These are phyloP conservation scores for Aporrectodea caliginosa DNA, from an alignment of 1,140 invertebrate genomes.

Conservation along the genomic window DNA sequence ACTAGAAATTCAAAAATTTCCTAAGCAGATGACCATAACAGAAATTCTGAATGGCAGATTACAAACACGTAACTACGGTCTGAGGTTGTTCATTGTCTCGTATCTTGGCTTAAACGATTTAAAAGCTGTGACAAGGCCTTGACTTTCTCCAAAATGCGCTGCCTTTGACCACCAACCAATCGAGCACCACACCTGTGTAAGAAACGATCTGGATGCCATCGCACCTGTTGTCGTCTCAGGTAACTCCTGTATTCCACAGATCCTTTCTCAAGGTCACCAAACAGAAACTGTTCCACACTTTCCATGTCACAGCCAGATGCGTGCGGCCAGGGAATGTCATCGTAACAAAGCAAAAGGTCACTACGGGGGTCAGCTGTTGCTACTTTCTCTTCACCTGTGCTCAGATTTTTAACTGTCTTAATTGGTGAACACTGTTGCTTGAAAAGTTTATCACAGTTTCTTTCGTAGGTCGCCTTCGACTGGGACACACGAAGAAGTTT, in stretches of 20 bases:
- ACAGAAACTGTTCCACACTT: constrained; percentile 36
- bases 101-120: constrained; percentile 33
- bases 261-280: constrained; percentile 37
- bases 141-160: constrained; percentile 42
- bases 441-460: constrained; percentile 36
- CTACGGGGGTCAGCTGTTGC: no score
- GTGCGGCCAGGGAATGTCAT: constrained; percentile 47
- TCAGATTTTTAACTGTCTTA: neutral
- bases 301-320: constrained; percentile 23
- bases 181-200: constrained; percentile 42
- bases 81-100: no score
- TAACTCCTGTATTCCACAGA: constrained; percentile 38
- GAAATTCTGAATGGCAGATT: no score
- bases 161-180: constrained; percentile 37
- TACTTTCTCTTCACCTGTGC: no score
- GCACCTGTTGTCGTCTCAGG: constrained; percentile 42
- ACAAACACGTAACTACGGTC: no score
- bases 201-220: constrained; percentile 53
- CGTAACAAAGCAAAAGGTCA: constrained; percentile 36
- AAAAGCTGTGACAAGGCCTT: constrained; percentile 46
- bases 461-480: constrained; percentile 20
- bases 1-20: no score
- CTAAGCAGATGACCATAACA: no score
- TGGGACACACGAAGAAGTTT: constrained; percentile 33
- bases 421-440: constrained; percentile 24